Evolutionary conservation across 2,797 vertebrate species (phyloP).

Genomic region (Pogonophryne albipinna): DNA sequence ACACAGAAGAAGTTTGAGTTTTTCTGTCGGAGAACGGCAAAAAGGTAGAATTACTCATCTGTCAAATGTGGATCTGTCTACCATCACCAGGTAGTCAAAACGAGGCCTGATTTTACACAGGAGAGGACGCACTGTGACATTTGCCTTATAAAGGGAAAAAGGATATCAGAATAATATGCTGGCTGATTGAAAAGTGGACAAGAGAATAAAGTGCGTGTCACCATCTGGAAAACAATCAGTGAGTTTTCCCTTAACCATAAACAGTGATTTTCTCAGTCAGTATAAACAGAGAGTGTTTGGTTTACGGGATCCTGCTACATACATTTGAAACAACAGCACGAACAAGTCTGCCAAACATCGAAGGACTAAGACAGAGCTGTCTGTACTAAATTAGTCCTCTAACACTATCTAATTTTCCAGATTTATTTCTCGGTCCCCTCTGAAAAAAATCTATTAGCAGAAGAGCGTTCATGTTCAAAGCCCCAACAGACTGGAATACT

Average conservation of each 20-base stretch:
- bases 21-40: not conserved
- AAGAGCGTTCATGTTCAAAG: too few relatives aligned
- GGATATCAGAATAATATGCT: not conserved
- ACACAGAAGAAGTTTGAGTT: constrained; percentile 8
- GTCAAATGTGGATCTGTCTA: constrained; percentile 18
- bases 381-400: not conserved
- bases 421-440: too few relatives aligned
- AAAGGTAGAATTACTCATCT: constrained; percentile 9
- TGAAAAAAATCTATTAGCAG: too few relatives aligned
- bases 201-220: not conserved
- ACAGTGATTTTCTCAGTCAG: constrained; percentile 5
- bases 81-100: constrained; percentile 41
- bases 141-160: not conserved
- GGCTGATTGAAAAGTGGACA: not conserved
- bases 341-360: not conserved
- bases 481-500: too few relatives aligned
- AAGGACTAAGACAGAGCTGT: not conserved
- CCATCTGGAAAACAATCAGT: constrained; percentile 7
- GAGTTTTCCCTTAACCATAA: not conserved
- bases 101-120: constrained; percentile 41
- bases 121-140: constrained; percentile 1
- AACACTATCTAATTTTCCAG: not conserved
- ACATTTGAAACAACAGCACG: not conserved
- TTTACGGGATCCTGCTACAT: not conserved
- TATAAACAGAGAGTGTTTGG: constrained; percentile 19